These are phyloP conservation scores for Psilopogon haemacephalus DNA, from an alignment of 2,113 vertebrate genomes.

Conservation along the genomic window DNA sequence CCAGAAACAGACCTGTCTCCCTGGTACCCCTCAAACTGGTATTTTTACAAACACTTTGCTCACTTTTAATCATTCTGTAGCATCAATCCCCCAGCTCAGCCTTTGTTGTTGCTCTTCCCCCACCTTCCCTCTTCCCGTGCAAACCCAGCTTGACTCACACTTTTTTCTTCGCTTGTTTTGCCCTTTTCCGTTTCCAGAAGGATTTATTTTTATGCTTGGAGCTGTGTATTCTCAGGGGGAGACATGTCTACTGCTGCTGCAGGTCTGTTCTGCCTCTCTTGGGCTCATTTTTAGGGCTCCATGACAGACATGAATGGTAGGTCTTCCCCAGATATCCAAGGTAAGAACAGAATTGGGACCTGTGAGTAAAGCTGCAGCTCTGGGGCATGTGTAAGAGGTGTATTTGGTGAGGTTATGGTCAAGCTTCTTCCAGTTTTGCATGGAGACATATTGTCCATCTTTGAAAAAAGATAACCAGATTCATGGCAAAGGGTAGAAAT, in stretches of 20 bases:
- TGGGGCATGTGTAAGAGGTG: rapidly evolving
- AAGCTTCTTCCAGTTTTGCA: background rate
- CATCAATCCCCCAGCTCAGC: background rate
- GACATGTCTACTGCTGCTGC: background rate
- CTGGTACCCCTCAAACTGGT: background rate
- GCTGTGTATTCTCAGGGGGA: background rate
- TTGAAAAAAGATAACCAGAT: background rate
- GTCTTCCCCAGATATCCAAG: background rate
- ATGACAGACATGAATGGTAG: background rate
- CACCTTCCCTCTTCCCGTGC: background rate
- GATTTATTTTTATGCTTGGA: background rate
- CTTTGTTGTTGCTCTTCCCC: background rate
- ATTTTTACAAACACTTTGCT: background rate
- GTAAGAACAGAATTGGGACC: background rate
- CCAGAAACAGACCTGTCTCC: background rate
- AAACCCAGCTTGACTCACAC: background rate
- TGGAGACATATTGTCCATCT: background rate
- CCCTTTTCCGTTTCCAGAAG: background rate
- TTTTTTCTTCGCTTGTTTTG: background rate
- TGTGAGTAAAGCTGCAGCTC: rapidly evolving
- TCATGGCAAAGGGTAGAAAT: background rate
- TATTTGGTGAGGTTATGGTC: background rate
- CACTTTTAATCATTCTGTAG: background rate
- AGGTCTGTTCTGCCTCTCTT: background rate
- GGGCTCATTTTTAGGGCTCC: background rate